Conservation (phyloP, 2,888 invertebrate species). For the Acanthosepion pharaonis region DNA sequence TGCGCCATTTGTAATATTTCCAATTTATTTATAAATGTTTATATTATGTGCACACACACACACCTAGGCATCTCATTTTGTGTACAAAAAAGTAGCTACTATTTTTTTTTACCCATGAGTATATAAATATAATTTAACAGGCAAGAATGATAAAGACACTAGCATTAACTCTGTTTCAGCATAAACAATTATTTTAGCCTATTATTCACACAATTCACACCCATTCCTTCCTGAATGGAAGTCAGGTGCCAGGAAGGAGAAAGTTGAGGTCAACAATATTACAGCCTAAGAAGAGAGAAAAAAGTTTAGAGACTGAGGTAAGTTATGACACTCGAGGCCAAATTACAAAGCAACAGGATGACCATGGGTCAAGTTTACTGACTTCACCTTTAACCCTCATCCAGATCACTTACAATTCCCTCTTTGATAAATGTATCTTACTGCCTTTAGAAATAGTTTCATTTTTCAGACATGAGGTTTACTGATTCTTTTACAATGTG, state of each 20-base stretch:
- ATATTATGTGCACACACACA: too few species aligned
- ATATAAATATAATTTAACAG: neutral
- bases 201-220: neutral
- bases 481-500: neutral
- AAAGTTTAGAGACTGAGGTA: neutral
- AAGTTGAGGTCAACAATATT: neutral
- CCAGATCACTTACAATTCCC: neutral
- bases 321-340: neutral
- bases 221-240: constrained; percentile 1
- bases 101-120: neutral
- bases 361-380: neutral
- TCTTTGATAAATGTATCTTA: neutral
- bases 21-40: too few species aligned
- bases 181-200: neutral
- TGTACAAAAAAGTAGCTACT: neutral
- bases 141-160: neutral
- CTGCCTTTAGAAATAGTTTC: neutral
- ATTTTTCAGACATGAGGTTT: neutral
- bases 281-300: neutral
- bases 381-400: neutral
- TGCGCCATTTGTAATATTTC: too few species aligned
- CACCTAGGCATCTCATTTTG: too few species aligned
- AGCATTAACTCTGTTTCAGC: neutral
- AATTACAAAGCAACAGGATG: neutral
- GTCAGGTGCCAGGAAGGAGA: neutral